Conservation (phyloP, 1,140 invertebrate genomes). For the Macrosteles quadrilineatus region DNA sequence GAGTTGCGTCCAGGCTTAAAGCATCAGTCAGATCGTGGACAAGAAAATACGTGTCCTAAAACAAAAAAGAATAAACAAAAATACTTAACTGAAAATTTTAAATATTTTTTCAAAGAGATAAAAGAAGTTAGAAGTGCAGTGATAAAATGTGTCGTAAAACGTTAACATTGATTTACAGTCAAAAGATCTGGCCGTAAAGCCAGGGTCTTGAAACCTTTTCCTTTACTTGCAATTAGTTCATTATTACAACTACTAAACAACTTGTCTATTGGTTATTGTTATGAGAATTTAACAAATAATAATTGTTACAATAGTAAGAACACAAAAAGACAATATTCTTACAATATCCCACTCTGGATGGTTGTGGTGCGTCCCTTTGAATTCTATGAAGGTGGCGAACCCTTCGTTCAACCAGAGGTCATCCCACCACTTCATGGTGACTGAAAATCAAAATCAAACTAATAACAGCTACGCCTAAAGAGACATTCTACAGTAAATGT, state of each 20-base stretch:
- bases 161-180: too few species aligned
- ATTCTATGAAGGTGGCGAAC: slow-evolving; percentile 86
- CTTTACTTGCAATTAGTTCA: too few species aligned
- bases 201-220: too few species aligned
- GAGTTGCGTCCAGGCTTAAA: slow-evolving; percentile 72
- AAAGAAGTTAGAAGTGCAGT: too few species aligned
- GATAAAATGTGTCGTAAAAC: too few species aligned
- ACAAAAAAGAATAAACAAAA: not conserved
- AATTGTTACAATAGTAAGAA: not conserved
- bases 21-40: slow-evolving; percentile 63
- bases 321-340: slow-evolving; percentile 43
- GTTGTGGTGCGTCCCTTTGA: slow-evolving; percentile 69
- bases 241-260: too few species aligned
- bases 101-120: too few species aligned
- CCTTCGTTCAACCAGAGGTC: slow-evolving; percentile 93
- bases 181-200: too few species aligned
- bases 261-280: not conserved
- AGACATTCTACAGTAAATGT: too few species aligned
- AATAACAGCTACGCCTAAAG: too few species aligned
- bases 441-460: slow-evolving; percentile 53
- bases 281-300: not conserved
- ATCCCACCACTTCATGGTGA: slow-evolving; percentile 91
- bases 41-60: slow-evolving; percentile 36
- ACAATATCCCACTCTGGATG: slow-evolving; percentile 85
- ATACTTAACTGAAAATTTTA: too few species aligned